phyloP scores from a whole-genome alignment of 2,113 vertebrate genomes.

The Sturnira hondurensis region DNA sequence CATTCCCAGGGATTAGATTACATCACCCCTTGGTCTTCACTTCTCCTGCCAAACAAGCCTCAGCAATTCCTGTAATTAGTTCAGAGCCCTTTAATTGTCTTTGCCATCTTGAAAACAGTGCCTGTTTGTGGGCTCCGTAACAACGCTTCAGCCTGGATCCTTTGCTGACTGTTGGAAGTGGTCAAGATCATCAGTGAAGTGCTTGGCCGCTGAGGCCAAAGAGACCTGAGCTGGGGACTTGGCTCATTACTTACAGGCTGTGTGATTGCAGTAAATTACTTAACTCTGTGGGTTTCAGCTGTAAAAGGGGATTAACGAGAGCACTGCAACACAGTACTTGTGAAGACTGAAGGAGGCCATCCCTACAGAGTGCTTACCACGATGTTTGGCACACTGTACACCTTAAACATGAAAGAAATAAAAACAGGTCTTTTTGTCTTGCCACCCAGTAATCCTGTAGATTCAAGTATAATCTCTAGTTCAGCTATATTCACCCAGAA shows the following conservation, averaged over 20 bases:
- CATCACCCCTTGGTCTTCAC: background rate
- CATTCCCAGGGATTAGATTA: background rate
- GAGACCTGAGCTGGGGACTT: background rate
- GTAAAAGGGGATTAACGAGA: background rate
- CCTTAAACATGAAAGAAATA: background rate
- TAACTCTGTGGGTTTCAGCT: background rate
- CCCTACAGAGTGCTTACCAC: background rate
- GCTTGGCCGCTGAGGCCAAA: background rate
- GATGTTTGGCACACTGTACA: background rate
- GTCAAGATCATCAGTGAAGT: background rate
- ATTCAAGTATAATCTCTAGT: background rate
- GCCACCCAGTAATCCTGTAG: background rate
- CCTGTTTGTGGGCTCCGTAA: background rate
- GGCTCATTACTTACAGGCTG: background rate
- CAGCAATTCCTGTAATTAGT: background rate
- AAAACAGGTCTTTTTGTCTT: background rate
- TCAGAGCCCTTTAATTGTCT: background rate
- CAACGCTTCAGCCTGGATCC: background rate
- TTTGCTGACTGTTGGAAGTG: background rate
- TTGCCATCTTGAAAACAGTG: background rate
- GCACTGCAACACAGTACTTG: background rate
- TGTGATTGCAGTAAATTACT: background rate
- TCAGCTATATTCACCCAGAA: background rate
- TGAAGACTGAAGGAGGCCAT: background rate
- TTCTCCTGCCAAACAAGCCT: background rate